These are phyloP conservation scores for Ctenomys sociabilis DNA, from an alignment of 2,113 vertebrate genomes.

Conservation along the genomic window DNA sequence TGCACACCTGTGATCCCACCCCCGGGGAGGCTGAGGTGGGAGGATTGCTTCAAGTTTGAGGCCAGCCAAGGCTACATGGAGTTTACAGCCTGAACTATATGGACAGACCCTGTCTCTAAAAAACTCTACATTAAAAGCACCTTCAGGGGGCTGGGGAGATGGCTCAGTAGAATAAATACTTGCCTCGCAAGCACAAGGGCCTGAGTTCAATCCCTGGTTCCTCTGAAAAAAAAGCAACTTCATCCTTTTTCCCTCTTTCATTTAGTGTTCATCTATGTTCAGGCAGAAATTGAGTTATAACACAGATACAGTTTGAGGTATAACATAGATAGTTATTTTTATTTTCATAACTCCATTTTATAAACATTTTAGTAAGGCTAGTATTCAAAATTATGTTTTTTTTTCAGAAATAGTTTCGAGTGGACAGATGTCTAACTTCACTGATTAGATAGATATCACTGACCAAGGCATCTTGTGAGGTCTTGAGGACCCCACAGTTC, in stretches of 20 bases:
- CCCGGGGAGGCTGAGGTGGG: background rate
- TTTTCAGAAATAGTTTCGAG: background rate
- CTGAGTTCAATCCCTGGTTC: too few relatives aligned
- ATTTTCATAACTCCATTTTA: constrained; percentile 30
- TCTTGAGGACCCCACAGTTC: background rate
- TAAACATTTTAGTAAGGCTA: background rate
- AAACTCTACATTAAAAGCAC: background rate
- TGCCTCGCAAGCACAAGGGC: too few relatives aligned
- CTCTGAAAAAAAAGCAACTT: too few relatives aligned
- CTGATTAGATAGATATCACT: background rate
- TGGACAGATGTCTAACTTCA: background rate
- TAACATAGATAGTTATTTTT: background rate
- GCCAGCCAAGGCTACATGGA: background rate
- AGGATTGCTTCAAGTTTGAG: background rate
- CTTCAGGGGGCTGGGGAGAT: too few relatives aligned
- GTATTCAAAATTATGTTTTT: constrained; percentile 16
- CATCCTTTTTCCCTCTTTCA: background rate
- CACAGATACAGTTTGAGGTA: background rate
- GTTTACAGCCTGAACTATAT: background rate
- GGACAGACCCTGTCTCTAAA: background rate
- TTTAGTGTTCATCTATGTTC: background rate
- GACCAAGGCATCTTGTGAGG: background rate
- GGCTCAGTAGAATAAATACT: too few relatives aligned
- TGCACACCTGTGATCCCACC: too few relatives aligned
- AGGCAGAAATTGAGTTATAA: background rate